A percentile compares a stretch with the other conserved stretches of the same genome.
phyloP scores from a whole-genome alignment of 2,888 invertebrate genomes.

The Cremastinae sp. region DNA sequence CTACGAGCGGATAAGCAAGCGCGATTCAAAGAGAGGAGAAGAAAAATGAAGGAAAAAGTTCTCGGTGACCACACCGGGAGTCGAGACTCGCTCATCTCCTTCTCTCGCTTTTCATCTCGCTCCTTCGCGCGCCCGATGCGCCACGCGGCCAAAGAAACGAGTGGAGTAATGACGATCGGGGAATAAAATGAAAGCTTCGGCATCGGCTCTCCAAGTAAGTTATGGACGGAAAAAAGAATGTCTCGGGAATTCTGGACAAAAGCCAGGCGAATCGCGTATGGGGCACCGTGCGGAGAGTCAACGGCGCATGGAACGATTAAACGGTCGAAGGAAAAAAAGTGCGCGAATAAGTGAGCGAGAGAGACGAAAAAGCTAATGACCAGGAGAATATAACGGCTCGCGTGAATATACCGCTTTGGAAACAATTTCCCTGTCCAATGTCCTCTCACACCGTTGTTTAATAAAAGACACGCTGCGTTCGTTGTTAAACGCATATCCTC shows the following conservation, averaged over 20 bases:
- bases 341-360: conserved; percentile 13
- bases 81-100: conserved; percentile 18
- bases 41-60: conserved; percentile 21
- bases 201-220: conserved; percentile 60
- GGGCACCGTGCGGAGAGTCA: conserved; percentile 45
- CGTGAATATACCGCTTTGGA: conserved; percentile 59
- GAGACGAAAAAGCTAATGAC: conserved; percentile 58
- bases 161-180: conserved; percentile 56
- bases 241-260: conserved; percentile 43
- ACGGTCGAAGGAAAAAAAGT: conserved; percentile 13
- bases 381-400: conserved; percentile 59
- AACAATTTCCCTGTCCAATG: conserved; percentile 56
- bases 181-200: conserved; percentile 59
- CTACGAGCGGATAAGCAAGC: background rate
- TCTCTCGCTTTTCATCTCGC: background rate
- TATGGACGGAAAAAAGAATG: conserved; percentile 45
- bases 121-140: conserved; percentile 18
- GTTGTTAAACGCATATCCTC: conserved; percentile 32
- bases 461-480: conserved; percentile 44
- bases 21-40: conserved; percentile 1
- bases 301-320: conserved; percentile 21
- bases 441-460: conserved; percentile 14
- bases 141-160: conserved; percentile 30
- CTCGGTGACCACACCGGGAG: conserved; percentile 40
- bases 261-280: conserved; percentile 37